These are phyloP conservation scores for Onthophagus taurus DNA, from an alignment of 1,140 invertebrate species.

Conservation along the genomic window DNA sequence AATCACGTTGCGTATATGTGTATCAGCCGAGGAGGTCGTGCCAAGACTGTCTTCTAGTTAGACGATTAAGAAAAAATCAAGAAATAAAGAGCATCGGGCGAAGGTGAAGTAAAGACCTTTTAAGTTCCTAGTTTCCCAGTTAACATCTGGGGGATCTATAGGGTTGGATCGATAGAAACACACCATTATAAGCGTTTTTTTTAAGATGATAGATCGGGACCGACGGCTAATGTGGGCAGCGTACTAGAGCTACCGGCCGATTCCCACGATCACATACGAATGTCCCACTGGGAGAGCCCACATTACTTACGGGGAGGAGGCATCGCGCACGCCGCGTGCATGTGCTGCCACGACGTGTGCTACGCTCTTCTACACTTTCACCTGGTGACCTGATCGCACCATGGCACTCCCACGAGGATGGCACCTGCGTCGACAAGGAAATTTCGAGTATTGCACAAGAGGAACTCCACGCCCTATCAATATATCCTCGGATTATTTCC, in stretches of 20 bases:
- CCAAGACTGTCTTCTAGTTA: too few relatives aligned
- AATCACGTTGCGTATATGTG: too few relatives aligned
- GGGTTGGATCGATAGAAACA: too few relatives aligned
- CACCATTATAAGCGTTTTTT: background rate
- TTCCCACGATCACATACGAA: conserved; percentile 16
- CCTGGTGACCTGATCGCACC: conserved; percentile 16
- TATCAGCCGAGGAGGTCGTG: too few relatives aligned
- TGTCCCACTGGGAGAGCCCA: conserved; percentile 17
- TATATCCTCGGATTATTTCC: too few relatives aligned
- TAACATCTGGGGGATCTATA: too few relatives aligned
- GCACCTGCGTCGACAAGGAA: conserved; percentile 16
- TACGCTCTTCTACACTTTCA: conserved; percentile 13
- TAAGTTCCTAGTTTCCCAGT: too few relatives aligned
- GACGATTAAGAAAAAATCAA: too few relatives aligned
- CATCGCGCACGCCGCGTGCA: conserved; percentile 13
- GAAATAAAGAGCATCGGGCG: too few relatives aligned
- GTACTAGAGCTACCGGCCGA: conserved; percentile 4
- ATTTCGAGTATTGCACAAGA: conserved; percentile 1
- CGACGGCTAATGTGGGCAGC: background rate
- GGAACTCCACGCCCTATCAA: too few relatives aligned
- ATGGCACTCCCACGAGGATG: conserved; percentile 17
- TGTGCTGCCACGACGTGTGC: too few relatives aligned
- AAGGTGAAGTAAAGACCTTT: too few relatives aligned
- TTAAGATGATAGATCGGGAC: background rate
- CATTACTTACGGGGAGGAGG: conserved; percentile 15